Percentiles rank a stretch among this genome's conserved stretches.
These are phyloP conservation scores for Sebastes elongatus DNA, from an alignment of 2,797 vertebrate genomes.

Conservation along the genomic window DNA sequence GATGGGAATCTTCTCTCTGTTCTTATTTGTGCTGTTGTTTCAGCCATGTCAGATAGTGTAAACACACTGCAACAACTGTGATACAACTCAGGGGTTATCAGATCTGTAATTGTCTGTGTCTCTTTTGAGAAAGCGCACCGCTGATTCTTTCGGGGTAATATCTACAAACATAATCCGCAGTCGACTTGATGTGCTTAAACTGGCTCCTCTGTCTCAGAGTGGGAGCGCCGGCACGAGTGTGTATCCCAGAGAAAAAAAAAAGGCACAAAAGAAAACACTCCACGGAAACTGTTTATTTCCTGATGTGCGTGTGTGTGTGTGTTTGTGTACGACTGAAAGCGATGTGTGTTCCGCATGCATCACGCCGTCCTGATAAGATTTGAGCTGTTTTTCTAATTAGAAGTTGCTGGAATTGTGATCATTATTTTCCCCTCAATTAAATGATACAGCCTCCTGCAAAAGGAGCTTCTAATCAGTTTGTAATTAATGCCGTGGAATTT, in stretches of 20 bases:
- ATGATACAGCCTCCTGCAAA: slow-evolving; percentile 83
- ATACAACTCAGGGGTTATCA: slow-evolving; percentile 78
- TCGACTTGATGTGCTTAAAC: slow-evolving; percentile 70
- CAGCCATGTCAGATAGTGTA: slow-evolving; percentile 76
- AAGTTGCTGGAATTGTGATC: slow-evolving; percentile 84
- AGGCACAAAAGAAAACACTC: slow-evolving; percentile 21
- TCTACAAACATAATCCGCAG: slow-evolving; percentile 75
- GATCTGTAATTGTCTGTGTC: slow-evolving; percentile 80
- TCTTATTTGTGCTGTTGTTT: slow-evolving; percentile 77
- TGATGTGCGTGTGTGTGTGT: slow-evolving; percentile 21
- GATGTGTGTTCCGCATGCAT: slow-evolving; percentile 74
- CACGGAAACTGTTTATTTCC: slow-evolving; percentile 49
- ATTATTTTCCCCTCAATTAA: slow-evolving; percentile 86
- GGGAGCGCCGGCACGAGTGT: slow-evolving; percentile 34
- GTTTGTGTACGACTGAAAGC: slow-evolving; percentile 20
- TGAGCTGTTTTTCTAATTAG: slow-evolving; percentile 86
- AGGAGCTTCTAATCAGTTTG: slow-evolving; percentile 80
- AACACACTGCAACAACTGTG: slow-evolving; percentile 67
- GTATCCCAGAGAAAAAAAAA: not conserved
- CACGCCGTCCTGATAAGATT: slow-evolving; percentile 80
- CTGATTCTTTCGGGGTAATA: slow-evolving; percentile 71
- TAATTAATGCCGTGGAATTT: slow-evolving; percentile 81
- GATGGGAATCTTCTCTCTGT: slow-evolving; percentile 71
- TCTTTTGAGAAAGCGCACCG: slow-evolving; percentile 72
- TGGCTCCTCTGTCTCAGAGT: slow-evolving; percentile 56